Base-by-base conservation (phyloP, 2,797 vertebrate genomes). In the Artibeus jamaicensis region DNA sequence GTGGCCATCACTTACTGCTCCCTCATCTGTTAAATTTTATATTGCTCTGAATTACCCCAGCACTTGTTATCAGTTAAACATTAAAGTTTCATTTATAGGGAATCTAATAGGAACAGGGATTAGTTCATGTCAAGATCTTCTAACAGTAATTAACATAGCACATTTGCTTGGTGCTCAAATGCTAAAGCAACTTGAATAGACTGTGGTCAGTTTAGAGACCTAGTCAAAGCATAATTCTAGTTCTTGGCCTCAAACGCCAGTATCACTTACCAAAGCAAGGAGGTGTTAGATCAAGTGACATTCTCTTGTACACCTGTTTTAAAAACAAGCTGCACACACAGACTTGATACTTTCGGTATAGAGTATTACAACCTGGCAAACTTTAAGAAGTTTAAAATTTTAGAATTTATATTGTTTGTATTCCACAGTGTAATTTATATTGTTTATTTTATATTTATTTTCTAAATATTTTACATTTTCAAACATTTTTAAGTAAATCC, bases 141-240 rank as follows among this genome's bases (percentile, higher is more conserved):
- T 97, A 91, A 92, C 48, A 53, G 81, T 97, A 97, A 98, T 98
- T 96, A 98, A 95, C 98, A 94, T 89, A 97, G 86, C 92, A 96
- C 96, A 95, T 96, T 97, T 68, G 79, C 89, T 73, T 96, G n/a
- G 1, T 73, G 81, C 91, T 81, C 96, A 95, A 78, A 74, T 76
- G 89, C 87, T 86, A 32, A 85, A 59, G 71, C 93, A 95, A 46
- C 96, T 97, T 92, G 94, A 92, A 90, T 97, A 96, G 68, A 82
- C 24, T 97, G 84, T 89, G 93, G 94, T 97, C 94, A 91, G 92
- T 96, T 97, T 88, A 81, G 90, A 95, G 87, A 96, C 91, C 89
- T 89, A 55, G 91, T 98, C 98, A 98, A 97, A 98, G 97, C 97
- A 87, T 98, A 98, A 98, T 98, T 98, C 98, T 98, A 97, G 98